Percentiles rank a stretch among this genome's conserved stretches.
Evolutionary conservation across 92 coral and sea anemone genomes (phyloP).

Genomic region (Pocillopora grandis): DNA sequence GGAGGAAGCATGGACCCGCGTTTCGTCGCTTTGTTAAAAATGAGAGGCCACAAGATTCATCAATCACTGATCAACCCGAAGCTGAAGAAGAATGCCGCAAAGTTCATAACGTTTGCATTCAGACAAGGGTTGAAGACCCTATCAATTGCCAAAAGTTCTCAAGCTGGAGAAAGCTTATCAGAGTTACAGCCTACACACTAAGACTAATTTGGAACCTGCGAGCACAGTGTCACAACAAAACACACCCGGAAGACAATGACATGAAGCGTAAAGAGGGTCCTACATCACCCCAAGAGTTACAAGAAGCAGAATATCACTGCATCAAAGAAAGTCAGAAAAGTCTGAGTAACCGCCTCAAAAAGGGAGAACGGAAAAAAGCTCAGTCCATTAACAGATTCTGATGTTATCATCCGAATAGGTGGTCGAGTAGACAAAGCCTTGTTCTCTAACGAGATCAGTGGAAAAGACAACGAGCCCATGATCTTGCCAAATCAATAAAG

Average conservation of each 20-base stretch:
- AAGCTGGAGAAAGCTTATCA: slow-evolving; percentile 59
- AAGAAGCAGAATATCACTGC: slow-evolving; percentile 36
- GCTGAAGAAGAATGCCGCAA: not conserved
- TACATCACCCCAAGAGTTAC: slow-evolving; percentile 39
- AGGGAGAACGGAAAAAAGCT: slow-evolving; percentile 46
- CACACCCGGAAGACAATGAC: not conserved
- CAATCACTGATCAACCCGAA: slow-evolving; percentile 17
- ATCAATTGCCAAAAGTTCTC: slow-evolving; percentile 52
- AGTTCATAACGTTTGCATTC: slow-evolving; percentile 4
- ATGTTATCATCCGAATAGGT: slow-evolving; percentile 49
- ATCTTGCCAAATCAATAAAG: slow-evolving; percentile 49
- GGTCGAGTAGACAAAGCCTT: slow-evolving; percentile 58
- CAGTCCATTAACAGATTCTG: slow-evolving; percentile 44
- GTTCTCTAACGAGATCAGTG: slow-evolving; percentile 27
- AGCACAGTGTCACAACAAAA: not conserved
- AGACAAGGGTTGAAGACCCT: slow-evolving; percentile 13
- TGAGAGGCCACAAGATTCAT: slow-evolving; percentile 38
- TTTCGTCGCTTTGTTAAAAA: slow-evolving; percentile 43
- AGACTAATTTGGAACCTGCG: slow-evolving; percentile 32
- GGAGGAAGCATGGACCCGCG: slow-evolving; percentile 52
- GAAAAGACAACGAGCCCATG: slow-evolving; percentile 28
- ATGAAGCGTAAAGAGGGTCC: slow-evolving; percentile 27
- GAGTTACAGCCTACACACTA: slow-evolving; percentile 47
- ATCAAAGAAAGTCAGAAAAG: slow-evolving; percentile 43
- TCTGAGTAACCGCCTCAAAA: slow-evolving; percentile 25